Evolutionary conservation across 1,140 invertebrate species (phyloP).

Genomic region (Neomicropteryx cornuta): DNA sequence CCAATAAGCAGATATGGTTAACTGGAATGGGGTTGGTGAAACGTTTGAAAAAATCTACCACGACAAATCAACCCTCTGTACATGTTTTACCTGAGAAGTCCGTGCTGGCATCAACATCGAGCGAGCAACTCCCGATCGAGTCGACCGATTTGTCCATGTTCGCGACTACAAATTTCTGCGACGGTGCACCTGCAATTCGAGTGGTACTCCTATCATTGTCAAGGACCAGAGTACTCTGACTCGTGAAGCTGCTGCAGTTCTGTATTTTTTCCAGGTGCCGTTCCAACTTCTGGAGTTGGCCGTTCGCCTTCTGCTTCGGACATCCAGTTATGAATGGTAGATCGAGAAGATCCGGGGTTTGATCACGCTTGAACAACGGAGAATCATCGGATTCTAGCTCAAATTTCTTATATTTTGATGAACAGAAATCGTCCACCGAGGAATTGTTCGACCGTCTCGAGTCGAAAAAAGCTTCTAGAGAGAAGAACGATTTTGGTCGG

Average conservation of each 20-base stretch:
- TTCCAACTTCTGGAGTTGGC: conserved; percentile 1
- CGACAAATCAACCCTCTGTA: no score
- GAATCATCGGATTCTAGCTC: conserved; percentile 38
- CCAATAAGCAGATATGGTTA: no score
- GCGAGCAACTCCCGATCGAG: conserved; percentile 70
- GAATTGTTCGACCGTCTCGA: conserved; percentile 36
- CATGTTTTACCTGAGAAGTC: conserved; percentile 67
- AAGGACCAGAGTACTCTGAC: conserved; percentile 32
- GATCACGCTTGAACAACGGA: conserved; percentile 27
- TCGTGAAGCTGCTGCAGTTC: conserved; percentile 30
- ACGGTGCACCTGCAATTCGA: no score
- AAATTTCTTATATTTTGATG: conserved; percentile 39
- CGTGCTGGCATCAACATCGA: conserved; percentile 68
- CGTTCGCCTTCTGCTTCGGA: conserved; percentile 7
- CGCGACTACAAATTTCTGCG: conserved; percentile 34
- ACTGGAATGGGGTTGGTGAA: no score
- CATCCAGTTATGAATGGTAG: conserved; percentile 29
- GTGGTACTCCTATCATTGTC: no score
- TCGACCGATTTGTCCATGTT: conserved; percentile 57
- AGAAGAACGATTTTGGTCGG: conserved; percentile 34
- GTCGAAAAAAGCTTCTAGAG: conserved; percentile 37
- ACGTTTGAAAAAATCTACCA: no score
- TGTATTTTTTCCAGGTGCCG: neutral
- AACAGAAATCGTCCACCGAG: conserved; percentile 37
- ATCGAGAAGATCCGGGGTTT: conserved; percentile 31